These are phyloP conservation scores for Cantharis lateralis DNA, from an alignment of 2,888 invertebrate species.

Conservation along the genomic window DNA sequence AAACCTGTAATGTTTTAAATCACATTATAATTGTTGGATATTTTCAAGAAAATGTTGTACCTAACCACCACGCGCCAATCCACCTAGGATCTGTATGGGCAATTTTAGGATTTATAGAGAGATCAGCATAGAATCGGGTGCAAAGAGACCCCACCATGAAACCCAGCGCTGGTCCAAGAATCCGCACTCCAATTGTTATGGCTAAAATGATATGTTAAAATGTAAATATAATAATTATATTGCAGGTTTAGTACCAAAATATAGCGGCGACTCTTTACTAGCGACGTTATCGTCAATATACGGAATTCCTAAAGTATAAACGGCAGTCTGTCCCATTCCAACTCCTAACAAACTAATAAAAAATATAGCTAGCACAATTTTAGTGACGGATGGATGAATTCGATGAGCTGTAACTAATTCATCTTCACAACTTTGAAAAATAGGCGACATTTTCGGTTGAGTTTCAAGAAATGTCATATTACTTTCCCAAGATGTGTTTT, in stretches of 20 bases:
- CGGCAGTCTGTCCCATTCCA: conserved; percentile 91
- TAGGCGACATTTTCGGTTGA: conserved; percentile 30
- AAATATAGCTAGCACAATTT: conserved; percentile 84
- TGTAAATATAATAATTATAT: conserved; percentile 29
- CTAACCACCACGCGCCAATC: conserved; percentile 98
- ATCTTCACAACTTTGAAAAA: conserved; percentile 51
- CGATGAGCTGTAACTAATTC: conserved; percentile 67
- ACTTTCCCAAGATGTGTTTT: conserved; percentile 14
- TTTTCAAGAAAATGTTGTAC: conserved; percentile 57
- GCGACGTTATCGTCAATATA: conserved; percentile 94
- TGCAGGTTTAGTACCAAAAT: conserved; percentile 73
- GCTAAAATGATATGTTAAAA: conserved; percentile 60
- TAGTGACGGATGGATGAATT: conserved; percentile 76
- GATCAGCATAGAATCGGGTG: conserved; percentile 84
- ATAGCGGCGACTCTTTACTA: conserved; percentile 87
- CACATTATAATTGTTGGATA: not conserved
- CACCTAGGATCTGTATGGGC: conserved; percentile 83
- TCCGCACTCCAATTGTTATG: conserved; percentile 89
- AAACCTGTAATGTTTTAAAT: conserved; percentile 62
- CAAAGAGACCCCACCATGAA: conserved; percentile 89
- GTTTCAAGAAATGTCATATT: conserved; percentile 7
- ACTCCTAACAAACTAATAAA: conserved; percentile 86
- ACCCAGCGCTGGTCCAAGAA: conserved; percentile 88
- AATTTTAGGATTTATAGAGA: conserved; percentile 73
- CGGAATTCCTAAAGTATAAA: conserved; percentile 89